A percentile compares a stretch with the other conserved stretches of the same genome.
phyloP scores from a whole-genome alignment of 2,797 vertebrate species.

The Crax fasciolata region DNA sequence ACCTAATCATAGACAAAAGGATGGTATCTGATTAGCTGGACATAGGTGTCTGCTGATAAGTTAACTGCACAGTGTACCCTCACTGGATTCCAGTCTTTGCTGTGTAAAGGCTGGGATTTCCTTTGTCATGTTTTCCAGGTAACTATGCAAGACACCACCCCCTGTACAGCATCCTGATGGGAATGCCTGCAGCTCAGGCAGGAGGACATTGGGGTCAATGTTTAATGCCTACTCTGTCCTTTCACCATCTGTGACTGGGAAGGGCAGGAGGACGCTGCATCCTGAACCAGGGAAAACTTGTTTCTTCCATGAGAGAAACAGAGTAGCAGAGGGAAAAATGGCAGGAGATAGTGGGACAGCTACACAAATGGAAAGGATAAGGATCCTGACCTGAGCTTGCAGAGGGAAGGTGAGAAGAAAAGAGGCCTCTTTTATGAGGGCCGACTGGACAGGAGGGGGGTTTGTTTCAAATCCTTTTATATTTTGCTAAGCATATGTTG shows the following conservation, averaged over 20 bases:
- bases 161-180: background rate
- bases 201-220: rapidly evolving
- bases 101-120: rapidly evolving
- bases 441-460: rapidly evolving
- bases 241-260: rapidly evolving
- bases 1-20: background rate
- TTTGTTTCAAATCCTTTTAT: background rate
- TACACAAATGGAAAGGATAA: background rate
- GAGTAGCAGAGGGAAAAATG: background rate
- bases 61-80: background rate
- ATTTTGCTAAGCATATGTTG: background rate
- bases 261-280: background rate
- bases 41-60: rapidly evolving
- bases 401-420: background rate
- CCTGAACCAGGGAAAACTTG: rapidly evolving
- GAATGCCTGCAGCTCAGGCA: background rate
- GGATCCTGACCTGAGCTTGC: background rate
- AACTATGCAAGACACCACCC: background rate
- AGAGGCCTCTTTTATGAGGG: background rate
- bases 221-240: background rate
- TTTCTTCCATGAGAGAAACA: background rate
- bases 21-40: background rate
- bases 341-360: background rate
- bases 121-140: background rate
- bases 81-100: background rate